Evolutionary conservation across 2,888 invertebrate species (phyloP), one percentile per base, ranked within the genome.

Genomic region (Apoda limacodes): DNA sequence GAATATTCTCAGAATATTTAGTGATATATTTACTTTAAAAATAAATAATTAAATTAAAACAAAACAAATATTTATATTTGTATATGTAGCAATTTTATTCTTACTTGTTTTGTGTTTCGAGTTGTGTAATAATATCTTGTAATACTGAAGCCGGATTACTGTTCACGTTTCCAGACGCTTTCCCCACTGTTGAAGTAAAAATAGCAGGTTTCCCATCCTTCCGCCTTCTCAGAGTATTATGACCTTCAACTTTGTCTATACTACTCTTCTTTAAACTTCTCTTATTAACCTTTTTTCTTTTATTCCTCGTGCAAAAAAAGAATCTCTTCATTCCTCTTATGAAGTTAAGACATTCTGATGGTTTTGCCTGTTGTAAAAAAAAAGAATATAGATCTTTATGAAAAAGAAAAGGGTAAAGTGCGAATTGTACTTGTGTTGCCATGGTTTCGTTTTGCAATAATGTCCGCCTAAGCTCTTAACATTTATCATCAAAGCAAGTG

Each of bases 51-150:
- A n/a, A n/a, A n/a, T n/a, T n/a, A n/a, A n/a, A n/a, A n/a, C n/a
- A n/a, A n/a, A n/a, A n/a, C n/a, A n/a, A n/a, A n/a, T n/a, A n/a
- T n/a, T n/a, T n/a, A n/a, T n/a, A n/a, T 9, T 13, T 12, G 11
- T 22, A 15, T 22, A 27, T 21, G 25, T 12, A n/a, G 17, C 13
- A 7, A 9, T 20, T 7, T 20, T 26, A 22, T 19, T 46, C 70
- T 59, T 25, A 82, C 81, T 71, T 82, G 46, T 87, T 88, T 55
- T 88, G 87, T 22, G 83, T 76, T 63, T 91, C 90, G 38, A 92
- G 63, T 48, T 89, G 87, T 36, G 71, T 78, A 28, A 91, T 90
- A 41, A 90, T 86, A 50, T 87, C 85, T 48, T 89, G 86, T 25
- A 91, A 58, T 51, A 90, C 85, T 10, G 71, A 62, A 10, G 84